Conservation (phyloP, 1,140 invertebrate species). For the Andricus grossulariae region DNA sequence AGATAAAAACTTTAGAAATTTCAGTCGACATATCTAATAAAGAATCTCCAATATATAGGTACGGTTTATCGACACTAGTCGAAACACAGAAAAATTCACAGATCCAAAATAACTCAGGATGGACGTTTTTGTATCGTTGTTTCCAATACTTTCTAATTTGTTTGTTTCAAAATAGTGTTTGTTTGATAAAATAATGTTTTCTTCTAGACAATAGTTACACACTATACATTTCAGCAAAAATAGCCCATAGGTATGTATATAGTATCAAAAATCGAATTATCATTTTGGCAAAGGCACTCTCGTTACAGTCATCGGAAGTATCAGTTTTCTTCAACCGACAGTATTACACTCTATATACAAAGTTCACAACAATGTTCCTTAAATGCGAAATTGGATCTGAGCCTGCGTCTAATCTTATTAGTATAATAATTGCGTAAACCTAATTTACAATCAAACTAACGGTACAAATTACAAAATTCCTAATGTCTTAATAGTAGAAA, state of each 20-base stretch:
- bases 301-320: constrained; percentile 23
- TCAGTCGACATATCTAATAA: too few relatives aligned
- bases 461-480: constrained; percentile 8
- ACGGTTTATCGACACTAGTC: too few relatives aligned
- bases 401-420: constrained; percentile 12
- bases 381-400: constrained; percentile 31
- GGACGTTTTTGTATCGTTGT: too few relatives aligned
- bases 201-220: not conserved
- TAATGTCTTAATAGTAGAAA: not conserved
- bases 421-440: constrained; percentile 2
- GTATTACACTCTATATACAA: constrained; percentile 11
- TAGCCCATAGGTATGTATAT: not conserved
- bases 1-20: too few relatives aligned
- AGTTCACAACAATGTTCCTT: constrained; percentile 2
- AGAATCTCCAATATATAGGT: too few relatives aligned
- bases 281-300: constrained; percentile 29
- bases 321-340: not conserved
- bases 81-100: too few relatives aligned
- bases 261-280: constrained; percentile 26
- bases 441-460: constrained; percentile 1
- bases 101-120: too few relatives aligned
- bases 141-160: not conserved
- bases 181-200: not conserved
- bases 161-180: constrained; percentile 1
- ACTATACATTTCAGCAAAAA: not conserved